Evolutionary conservation across 2,888 invertebrate genomes (phyloP).

Genomic region (Tridacna crocea): DNA sequence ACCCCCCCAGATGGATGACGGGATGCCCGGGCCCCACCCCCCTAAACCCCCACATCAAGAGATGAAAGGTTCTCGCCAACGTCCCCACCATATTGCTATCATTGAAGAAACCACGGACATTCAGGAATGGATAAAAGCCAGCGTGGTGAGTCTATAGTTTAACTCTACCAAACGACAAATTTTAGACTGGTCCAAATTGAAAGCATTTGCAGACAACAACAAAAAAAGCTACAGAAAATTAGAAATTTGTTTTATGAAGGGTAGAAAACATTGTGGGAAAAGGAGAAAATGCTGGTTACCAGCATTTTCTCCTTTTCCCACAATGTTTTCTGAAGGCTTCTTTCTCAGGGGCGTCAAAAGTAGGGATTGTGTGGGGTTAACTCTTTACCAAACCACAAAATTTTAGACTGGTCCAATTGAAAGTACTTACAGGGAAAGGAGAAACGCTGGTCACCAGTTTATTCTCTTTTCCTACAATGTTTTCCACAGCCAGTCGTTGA

Average conservation of each 20-base stretch:
- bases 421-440: too few species aligned
- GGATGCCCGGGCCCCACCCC: neutral
- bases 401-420: too few species aligned
- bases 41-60: neutral
- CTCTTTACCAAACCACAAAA: too few species aligned
- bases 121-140: constrained; percentile 27
- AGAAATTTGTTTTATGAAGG: too few species aligned
- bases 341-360: too few species aligned
- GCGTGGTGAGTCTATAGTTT: constrained; percentile 21
- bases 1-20: neutral
- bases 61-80: constrained; percentile 4
- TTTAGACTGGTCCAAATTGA: too few species aligned
- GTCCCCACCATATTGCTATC: constrained; percentile 12
- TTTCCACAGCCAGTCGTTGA: too few species aligned
- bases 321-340: neutral
- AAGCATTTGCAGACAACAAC: too few species aligned
- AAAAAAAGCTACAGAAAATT: too few species aligned
- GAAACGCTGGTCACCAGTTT: too few species aligned
- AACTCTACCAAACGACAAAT: neutral
- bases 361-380: too few species aligned
- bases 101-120: constrained; percentile 25
- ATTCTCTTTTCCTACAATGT: too few species aligned
- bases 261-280: neutral
- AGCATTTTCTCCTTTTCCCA: neutral
- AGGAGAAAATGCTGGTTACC: neutral